Conservation (phyloP, 2,888 invertebrate species). For the Synanthedon andrenaeformis region DNA sequence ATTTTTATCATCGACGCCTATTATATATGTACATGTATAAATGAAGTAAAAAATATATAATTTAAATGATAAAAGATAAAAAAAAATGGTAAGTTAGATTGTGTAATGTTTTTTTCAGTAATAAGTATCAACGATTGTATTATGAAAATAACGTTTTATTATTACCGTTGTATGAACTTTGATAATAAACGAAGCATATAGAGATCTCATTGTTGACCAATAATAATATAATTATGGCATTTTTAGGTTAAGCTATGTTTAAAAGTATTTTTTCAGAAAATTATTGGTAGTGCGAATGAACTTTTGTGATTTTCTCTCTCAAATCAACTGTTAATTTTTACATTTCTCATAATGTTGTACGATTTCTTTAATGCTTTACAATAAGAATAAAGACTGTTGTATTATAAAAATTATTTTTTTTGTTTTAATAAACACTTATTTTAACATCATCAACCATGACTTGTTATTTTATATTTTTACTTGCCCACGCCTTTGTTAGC, state of each 20-base stretch:
- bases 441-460: conserved; percentile 27
- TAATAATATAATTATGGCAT: conserved; percentile 64
- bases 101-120: conserved; percentile 47
- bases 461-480: not conserved
- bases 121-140: conserved; percentile 37
- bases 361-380: conserved; percentile 57
- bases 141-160: conserved; percentile 29
- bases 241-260: conserved; percentile 60
- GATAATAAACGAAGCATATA: conserved; percentile 51
- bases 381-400: conserved; percentile 71
- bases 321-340: conserved; percentile 27
- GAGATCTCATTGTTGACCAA: conserved; percentile 70
- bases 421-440: conserved; percentile 55
- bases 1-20: too few species aligned
- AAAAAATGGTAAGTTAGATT: conserved; percentile 40
- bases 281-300: conserved; percentile 21
- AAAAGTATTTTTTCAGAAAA: conserved; percentile 33
- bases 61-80: conserved; percentile 8
- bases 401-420: conserved; percentile 55
- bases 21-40: too few species aligned
- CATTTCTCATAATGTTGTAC: conserved; percentile 42
- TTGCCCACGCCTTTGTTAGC: too few species aligned
- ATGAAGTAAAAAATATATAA: too few species aligned
- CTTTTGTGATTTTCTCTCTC: conserved; percentile 19
- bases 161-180: conserved; percentile 42